Evolutionary conservation across 2,888 invertebrate species (phyloP), one percentile per base, ranked within the genome.

Genomic region (Itoplectis maculator): DNA sequence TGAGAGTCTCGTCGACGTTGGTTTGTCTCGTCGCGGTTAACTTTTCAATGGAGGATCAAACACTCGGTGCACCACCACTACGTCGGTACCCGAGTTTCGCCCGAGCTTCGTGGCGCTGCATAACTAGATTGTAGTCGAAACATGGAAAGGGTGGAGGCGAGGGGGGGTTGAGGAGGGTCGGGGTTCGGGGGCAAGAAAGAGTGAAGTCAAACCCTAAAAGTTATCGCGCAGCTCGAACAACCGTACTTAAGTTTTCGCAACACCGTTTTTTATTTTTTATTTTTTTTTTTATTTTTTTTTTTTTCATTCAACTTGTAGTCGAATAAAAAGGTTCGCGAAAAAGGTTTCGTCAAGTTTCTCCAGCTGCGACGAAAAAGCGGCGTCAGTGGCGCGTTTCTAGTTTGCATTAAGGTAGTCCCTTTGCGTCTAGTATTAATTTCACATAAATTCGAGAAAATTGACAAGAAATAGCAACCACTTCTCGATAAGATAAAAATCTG

Each of bases 11-110:
- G 63, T 75, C 61, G 70, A 45, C 65, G 77, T 74, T 66, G 35
- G 56, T 61, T 49, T 59, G 29, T 66, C 59, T 51, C 75, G 59
- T 61, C 49, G 69, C 65, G 66, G 66, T 85, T 84, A 84, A 84
- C 83, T 83, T 84, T 85, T 81, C 72, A 63, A 45, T 73, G 70
- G 37, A 42, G 47, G 79, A 76, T 81, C 74, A 80, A 66, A 66
- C 65, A 74, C 59, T 66, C 68, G 63, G 54, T 40, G 59, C 37
- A 42, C 69, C 59, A 23, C 18, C n/a, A n/a, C n/a, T n/a, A n/a
- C n/a, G n/a, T n/a, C n/a, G 20, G 6, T n/a, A n/a, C n/a, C 54
- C 2, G 35, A 69, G 29, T 68, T 51, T 9, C 40, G 11, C 23
- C 23, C 40, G 45, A 68, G 45, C 37, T 47, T 56, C 40, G 20